These are phyloP conservation scores for Streblospio benedicti DNA, from an alignment of 1,140 invertebrate genomes.

Conservation along the genomic window DNA sequence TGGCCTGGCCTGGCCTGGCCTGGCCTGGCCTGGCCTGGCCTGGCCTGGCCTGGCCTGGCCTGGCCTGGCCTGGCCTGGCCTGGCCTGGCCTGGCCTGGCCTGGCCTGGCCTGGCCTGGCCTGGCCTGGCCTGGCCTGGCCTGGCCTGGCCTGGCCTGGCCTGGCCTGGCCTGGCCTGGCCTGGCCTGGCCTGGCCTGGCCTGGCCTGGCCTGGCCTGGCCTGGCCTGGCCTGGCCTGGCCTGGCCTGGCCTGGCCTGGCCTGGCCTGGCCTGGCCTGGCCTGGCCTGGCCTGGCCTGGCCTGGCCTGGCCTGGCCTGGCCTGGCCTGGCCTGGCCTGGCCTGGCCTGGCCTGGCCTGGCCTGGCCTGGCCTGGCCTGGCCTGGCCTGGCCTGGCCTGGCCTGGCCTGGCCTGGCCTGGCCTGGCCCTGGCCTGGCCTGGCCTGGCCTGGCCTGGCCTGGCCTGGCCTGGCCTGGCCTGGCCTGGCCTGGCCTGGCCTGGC, in stretches of 20 bases:
- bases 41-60: conserved; percentile 7
- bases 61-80: conserved; percentile 18
- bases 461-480: conserved; percentile 9
- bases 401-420: conserved; percentile 2
- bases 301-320: conserved; percentile 11
- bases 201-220: conserved; percentile 25
- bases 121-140: conserved; percentile 21
- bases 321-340: conserved; percentile 5
- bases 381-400: background rate
- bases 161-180: conserved; percentile 23
- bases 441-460: conserved; percentile 5
- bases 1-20: conserved; percentile 7
- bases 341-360: conserved; percentile 5
- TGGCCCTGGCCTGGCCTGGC: conserved; percentile 16
- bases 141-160: conserved; percentile 26
- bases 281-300: conserved; percentile 25
- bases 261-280: conserved; percentile 25
- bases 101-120: conserved; percentile 21
- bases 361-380: conserved; percentile 7
- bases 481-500: conserved; percentile 7
- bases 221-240: conserved; percentile 26
- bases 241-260: conserved; percentile 24
- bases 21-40: conserved; percentile 14
- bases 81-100: conserved; percentile 19
- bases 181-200: conserved; percentile 25